These are phyloP conservation scores for Apodemia zela DNA, from an alignment of 2,888 invertebrate species.

Conservation along the genomic window DNA sequence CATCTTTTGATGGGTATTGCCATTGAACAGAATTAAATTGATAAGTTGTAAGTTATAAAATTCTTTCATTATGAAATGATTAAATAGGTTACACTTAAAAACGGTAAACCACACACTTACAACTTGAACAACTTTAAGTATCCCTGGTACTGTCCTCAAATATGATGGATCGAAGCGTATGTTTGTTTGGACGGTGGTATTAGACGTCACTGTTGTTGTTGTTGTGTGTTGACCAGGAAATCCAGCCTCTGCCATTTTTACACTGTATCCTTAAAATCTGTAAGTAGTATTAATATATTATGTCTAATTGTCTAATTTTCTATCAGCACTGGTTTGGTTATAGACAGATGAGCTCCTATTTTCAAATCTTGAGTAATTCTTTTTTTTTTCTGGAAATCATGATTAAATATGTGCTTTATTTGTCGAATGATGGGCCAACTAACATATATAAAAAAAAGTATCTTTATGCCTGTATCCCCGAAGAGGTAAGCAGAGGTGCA, in stretches of 20 bases:
- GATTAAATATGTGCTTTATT: no score
- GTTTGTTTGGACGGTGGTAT: conserved; percentile 86
- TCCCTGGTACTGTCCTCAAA: conserved; percentile 85
- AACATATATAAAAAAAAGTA: no score
- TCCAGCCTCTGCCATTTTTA: conserved; percentile 80
- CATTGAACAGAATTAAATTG: no score
- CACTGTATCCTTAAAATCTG: conserved; percentile 2
- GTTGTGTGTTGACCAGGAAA: conserved; percentile 89
- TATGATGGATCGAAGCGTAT: conserved; percentile 88
- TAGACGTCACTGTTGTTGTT: conserved; percentile 84
- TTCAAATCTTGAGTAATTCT: no score
- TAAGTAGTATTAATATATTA: background rate
- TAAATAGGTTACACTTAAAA: background rate
- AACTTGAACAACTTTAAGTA: conserved; percentile 87
- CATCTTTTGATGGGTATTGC: no score
- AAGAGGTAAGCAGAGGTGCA: no score
- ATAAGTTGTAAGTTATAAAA: no score
- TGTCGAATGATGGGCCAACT: no score
- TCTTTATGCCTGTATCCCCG: no score
- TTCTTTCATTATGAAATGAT: background rate
- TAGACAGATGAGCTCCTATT: no score
- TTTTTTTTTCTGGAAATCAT: no score
- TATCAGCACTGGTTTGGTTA: background rate
- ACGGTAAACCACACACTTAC: conserved; percentile 72
- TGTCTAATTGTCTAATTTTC: background rate